Conservation (phyloP, 2,113 vertebrate species). For the Ivindomyrus marchei region DNA sequence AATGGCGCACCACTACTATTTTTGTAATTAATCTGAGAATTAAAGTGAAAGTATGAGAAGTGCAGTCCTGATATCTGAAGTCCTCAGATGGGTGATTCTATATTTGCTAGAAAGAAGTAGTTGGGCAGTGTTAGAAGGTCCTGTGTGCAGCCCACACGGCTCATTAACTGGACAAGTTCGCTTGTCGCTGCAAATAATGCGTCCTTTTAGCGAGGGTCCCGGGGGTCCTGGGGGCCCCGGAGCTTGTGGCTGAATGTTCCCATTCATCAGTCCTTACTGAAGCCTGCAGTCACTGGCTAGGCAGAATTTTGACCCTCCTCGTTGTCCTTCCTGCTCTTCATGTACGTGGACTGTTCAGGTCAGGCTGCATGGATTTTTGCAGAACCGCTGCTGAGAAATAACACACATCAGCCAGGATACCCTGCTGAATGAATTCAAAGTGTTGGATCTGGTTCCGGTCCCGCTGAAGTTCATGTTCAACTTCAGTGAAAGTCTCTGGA, state of each 20-base stretch:
- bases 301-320: neutral
- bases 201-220: neutral
- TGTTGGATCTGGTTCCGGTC: neutral
- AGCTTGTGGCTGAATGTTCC: neutral
- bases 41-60: neutral
- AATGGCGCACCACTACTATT: neutral
- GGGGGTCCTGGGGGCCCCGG: neutral
- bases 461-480: neutral
- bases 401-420: neutral
- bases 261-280: neutral
- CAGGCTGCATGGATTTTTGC: neutral
- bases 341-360: neutral
- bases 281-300: neutral
- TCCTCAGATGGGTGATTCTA: neutral
- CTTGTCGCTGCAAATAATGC: neutral
- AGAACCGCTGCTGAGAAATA: neutral
- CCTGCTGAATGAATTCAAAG: neutral
- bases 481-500: neutral
- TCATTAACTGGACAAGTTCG: neutral
- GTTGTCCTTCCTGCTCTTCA: neutral
- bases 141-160: neutral
- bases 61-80: neutral
- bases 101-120: slow-evolving; percentile 16
- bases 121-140: neutral
- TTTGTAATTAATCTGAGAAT: neutral